Evolutionary conservation across 2,113 vertebrate genomes (phyloP), one percentile per base, ranked within the genome.

Genomic region (Rhinogobius similis): DNA sequence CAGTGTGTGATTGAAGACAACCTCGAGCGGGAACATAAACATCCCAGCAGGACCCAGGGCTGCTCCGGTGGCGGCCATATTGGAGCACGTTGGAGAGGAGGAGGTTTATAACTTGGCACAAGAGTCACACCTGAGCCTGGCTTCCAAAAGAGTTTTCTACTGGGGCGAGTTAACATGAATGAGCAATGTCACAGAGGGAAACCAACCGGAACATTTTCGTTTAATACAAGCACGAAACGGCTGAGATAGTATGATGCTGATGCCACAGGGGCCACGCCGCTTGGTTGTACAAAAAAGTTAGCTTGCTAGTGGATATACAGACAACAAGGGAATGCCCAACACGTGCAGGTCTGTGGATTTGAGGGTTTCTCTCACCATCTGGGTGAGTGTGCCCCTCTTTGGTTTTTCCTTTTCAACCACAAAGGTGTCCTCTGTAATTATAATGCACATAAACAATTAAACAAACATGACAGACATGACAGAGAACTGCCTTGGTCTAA

Each of bases 1-100:
- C 81, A 0, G 76, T 77, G 76, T 84, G 83, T 93, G 90, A 93
- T 92, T 91, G 90, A 93, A 88, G 89, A 91, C 91, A 92, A 92
- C 88, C 87, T 88, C 86, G 82, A 88, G 87, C 82, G 82, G 72
- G 64, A 90, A 86, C 83, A 91, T 92, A 93, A 93, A 93, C 89
- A 92, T 88, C 83, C 80, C 67, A 78, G 79, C 81, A 86, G 86
- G 82, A 90, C 66, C 68, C 72, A 69, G 81, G 46, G 75, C 76
- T 75, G 75, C 73, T 67, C 65, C 64, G 70, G 82, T 79, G 66
- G 81, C 82, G 64, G 79, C 79, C 84, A 85, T 78, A 72, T 68
- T 52, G 66, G 86, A 82, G 62, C 67, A 85, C 62, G 44, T 62
- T 4, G 72, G 81, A 62, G 36, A 61, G 6, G 53, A 62, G 72